Evolutionary conservation across 2,888 invertebrate species (phyloP).

Genomic region (Plutella xylostella): DNA sequence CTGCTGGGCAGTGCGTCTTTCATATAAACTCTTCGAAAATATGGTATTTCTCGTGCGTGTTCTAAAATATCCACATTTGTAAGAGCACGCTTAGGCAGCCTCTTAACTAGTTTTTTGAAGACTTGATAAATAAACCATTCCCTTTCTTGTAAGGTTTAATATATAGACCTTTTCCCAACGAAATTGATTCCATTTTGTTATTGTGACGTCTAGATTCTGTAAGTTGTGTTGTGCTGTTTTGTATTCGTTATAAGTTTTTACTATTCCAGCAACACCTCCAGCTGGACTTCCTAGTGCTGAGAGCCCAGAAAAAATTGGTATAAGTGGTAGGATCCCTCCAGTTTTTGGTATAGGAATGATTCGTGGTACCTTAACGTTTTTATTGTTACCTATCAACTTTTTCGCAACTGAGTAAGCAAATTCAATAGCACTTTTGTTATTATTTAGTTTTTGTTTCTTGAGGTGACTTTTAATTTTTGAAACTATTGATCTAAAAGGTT

Average conservation of each 20-base stretch:
- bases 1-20: slow-evolving; percentile 20
- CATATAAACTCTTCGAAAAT: slow-evolving; percentile 19
- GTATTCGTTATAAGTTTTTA: slow-evolving; percentile 26
- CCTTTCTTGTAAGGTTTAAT: slow-evolving; percentile 11
- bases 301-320: slow-evolving; percentile 34
- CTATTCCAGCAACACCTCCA: slow-evolving; percentile 33
- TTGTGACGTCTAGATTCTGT: slow-evolving; percentile 5
- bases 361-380: slow-evolving; percentile 18
- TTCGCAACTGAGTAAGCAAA: slow-evolving; percentile 14
- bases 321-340: slow-evolving; percentile 30
- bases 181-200: slow-evolving; percentile 33
- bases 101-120: slow-evolving; percentile 13
- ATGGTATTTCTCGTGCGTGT: slow-evolving; percentile 11
- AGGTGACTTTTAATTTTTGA: slow-evolving; percentile 10
- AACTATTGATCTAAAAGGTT: background rate
- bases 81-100: slow-evolving; percentile 11
- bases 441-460: slow-evolving; percentile 17
- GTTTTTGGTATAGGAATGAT: slow-evolving; percentile 31
- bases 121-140: slow-evolving; percentile 4
- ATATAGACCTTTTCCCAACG: slow-evolving; percentile 27
- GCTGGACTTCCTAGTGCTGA: slow-evolving; percentile 29
- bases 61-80: slow-evolving; percentile 12
- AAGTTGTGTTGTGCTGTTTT: slow-evolving; percentile 25
- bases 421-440: slow-evolving; percentile 15
- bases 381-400: slow-evolving; percentile 18